Evolutionary conservation across 2,888 invertebrate genomes (phyloP), one percentile per base, ranked within the genome.

Genomic region (Plagodis pulveraria): DNA sequence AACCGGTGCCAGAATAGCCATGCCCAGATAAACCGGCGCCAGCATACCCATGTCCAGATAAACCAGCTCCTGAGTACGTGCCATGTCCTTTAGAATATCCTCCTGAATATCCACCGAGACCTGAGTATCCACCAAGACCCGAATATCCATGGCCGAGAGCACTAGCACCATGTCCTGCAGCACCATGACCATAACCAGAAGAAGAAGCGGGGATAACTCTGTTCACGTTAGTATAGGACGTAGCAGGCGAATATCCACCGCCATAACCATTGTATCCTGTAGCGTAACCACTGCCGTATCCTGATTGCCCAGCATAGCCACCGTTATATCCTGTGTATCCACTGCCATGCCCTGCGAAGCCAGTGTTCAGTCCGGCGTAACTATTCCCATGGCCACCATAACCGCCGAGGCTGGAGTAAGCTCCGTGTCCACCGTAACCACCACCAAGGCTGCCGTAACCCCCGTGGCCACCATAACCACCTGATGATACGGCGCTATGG

Each of bases 151-250:
- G 22, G 7, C 56, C 61, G 5, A 53, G 49, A 36, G 54, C 42
- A 8, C 62, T 56, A 40, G 63, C 63, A 1, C 66, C 61, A 12
- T 60, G 10, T 2, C 10, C 40, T 5, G 40, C 56, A 41, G 64
- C 63, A 1, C 66, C 62, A 9, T 60, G 56, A 42, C 62, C 67
- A 38, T 65, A 54, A 5, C 63, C 64, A 22, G 66, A 60, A 11
- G 67, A 62, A 8, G 75, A 70, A n/a, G 72, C 63, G 6, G 71
- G 68, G n/a, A 78, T 69, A 46, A 74, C 71, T 62, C 70, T 78
- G 32, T 66, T 67, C 9, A 78, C 74, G 6, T 73, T 70, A 32
- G 74, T 70, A 54, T 75, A 75, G 5, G 78, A 77, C n/a, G 75
- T 71, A 7, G 76, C 77, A 32, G 72, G 72, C 6, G 72, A 69